These are phyloP conservation scores for Anadara kagoshimensis DNA, from an alignment of 1,140 invertebrate species.

Conservation along the genomic window DNA sequence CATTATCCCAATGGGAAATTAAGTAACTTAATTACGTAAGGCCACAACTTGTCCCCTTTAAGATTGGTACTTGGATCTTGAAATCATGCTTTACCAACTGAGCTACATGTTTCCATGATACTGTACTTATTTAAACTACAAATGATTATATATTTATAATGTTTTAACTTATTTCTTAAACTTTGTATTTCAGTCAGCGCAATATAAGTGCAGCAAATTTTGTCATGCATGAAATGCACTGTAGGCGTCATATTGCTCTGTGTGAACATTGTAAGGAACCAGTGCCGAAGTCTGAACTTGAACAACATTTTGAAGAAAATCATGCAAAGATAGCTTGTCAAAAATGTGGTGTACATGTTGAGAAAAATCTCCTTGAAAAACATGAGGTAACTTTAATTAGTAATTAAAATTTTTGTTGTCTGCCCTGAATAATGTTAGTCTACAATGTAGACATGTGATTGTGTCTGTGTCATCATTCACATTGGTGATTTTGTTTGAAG, in stretches of 20 bases:
- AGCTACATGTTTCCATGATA: no score
- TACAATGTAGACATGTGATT: no score
- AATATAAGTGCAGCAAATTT: slow-evolving; percentile 73
- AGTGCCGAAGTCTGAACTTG: slow-evolving; percentile 69
- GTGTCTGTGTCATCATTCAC: no score
- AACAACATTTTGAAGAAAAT: slow-evolving; percentile 70
- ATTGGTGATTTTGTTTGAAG: no score
- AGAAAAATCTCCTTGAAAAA: slow-evolving; percentile 69
- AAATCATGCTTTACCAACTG: no score
- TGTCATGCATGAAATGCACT: slow-evolving; percentile 75
- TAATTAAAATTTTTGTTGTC: not conserved
- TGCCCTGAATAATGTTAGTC: no score
- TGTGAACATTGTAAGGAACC: slow-evolving; percentile 74
- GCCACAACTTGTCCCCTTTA: no score
- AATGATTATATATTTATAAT: not conserved
- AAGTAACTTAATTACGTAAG: no score
- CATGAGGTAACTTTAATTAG: slow-evolving; percentile 70
- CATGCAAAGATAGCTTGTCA: slow-evolving; percentile 72
- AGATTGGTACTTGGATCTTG: no score
- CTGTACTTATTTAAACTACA: not conserved
- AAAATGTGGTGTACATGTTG: slow-evolving; percentile 71
- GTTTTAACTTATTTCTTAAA: not conserved
- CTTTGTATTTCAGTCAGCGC: slow-evolving; percentile 68
- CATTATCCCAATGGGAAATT: no score
- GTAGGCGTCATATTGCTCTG: slow-evolving; percentile 73